Conservation (phyloP, 2,888 invertebrate genomes). For the Pinctada fucata region DNA sequence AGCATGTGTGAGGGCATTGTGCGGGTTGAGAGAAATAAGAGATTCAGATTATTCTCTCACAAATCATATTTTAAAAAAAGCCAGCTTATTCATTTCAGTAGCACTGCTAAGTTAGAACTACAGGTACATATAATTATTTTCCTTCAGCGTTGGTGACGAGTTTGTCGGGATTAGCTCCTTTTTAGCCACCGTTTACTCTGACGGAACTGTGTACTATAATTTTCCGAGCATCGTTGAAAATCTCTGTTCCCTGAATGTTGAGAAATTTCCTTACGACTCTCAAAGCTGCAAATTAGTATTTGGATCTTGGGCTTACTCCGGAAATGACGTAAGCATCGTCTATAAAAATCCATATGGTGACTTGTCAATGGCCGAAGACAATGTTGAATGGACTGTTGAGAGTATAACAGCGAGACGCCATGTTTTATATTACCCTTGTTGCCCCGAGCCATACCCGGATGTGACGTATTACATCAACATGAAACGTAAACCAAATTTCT, state of each 20-base stretch:
- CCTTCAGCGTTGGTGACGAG: conserved; percentile 43
- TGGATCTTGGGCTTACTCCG: conserved; percentile 83
- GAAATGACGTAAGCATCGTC: conserved; percentile 50
- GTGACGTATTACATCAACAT: conserved; percentile 25
- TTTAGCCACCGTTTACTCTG: conserved; percentile 42
- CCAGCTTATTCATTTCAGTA: too few species aligned
- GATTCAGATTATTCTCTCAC: too few species aligned
- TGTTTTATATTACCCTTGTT: conserved; percentile 26
- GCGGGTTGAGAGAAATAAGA: too few species aligned
- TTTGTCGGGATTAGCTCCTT: conserved; percentile 45
- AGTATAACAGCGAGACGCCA: conserved; percentile 11
- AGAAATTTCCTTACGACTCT: conserved; percentile 52
- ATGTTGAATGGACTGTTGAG: conserved; percentile 29
- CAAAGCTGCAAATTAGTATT: conserved; percentile 87
- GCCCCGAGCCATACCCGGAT: conserved; percentile 30
- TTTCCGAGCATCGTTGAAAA: conserved; percentile 50
- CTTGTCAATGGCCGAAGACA: conserved; percentile 14
- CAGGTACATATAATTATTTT: not conserved
- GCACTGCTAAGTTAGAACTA: too few species aligned
- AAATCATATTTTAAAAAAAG: too few species aligned
- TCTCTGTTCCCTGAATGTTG: conserved; percentile 50
- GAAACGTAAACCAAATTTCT: conserved; percentile 25
- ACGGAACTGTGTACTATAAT: conserved; percentile 50
- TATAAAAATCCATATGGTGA: conserved; percentile 18
- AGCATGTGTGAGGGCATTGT: too few species aligned